Base-by-base conservation (phyloP, 30 jellyfish, hydroid and myxozoan genomes). In the Sanderia malayensis region DNA sequence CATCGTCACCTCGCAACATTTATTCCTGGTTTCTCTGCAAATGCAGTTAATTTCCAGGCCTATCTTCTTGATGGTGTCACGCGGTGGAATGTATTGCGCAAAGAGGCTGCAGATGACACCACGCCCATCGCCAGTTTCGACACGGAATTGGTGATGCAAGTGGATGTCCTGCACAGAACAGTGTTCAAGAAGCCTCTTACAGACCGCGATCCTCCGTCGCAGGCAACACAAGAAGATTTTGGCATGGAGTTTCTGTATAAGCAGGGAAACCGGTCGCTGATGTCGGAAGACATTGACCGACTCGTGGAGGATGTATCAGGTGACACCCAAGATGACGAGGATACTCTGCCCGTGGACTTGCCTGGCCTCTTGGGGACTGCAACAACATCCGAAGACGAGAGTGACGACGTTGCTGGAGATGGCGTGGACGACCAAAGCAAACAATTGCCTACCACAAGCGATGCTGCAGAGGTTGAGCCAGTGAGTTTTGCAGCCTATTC, bases 1-100 rank as follows among this genome's bases (percentile, higher is more conserved):
- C 82, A 70, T 28, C 28, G 46, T 3, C 82, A 70, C 73, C 3
- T 70, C 45, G 26, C 1, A 23, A 70, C 34, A 33, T 58, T 58
- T 41, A 74, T 58, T 19, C 61, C 45, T 10, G 87, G 87, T 2
- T 57, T 17, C 30, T 44, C 82, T 58, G 87, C 87, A 0, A 74
- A 61, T 74, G 87, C 87, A 10, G 70, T 37, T 47, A 74, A 74
- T 58, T 41, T 74, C 57, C 87, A 74, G 68, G 82, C 82, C 13
- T 74, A 74, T 44, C 68, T 74, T 7, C 46, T 74, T 0, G 87
- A 57, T 1, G 72, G 87, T 23, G 24, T 74, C 25, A 47, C 45
- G 20, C 0, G 87, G 69, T 74, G 87, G 87, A 74, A 58, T 3
- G 23, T 3, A n/a, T 2, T 37, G 2, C 37, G 73, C 66, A 74